A percentile compares a stretch with the other conserved stretches of the same genome.
Evolutionary conservation across 2,797 vertebrate genomes (phyloP).

Genomic region (Cetoscarus ocellatus): DNA sequence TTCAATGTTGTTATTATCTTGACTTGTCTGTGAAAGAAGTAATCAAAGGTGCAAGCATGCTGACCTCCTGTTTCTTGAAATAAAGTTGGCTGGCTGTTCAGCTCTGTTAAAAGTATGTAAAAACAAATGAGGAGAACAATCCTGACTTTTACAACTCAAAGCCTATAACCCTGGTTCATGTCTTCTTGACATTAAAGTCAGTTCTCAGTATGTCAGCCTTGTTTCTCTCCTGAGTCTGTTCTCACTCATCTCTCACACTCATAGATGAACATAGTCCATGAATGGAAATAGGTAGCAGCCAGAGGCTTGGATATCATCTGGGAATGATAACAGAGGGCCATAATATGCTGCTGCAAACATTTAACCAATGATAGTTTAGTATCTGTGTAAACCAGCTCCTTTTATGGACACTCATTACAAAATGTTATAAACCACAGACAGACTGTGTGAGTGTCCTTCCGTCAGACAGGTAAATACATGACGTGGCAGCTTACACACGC

Average conservation of each 20-base stretch:
- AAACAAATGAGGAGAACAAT: too few relatives aligned
- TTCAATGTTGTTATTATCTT: too few relatives aligned
- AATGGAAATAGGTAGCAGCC: slow-evolving; percentile 40
- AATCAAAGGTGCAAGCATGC: too few relatives aligned
- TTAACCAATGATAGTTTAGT: slow-evolving; percentile 30
- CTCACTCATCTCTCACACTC: background rate
- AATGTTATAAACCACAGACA: slow-evolving; percentile 17
- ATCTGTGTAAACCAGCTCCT: slow-evolving; percentile 44
- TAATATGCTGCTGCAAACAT: slow-evolving; percentile 5
- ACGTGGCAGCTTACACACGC: slow-evolving; percentile 14
- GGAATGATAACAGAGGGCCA: slow-evolving; percentile 17
- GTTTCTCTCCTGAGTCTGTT: too few relatives aligned
- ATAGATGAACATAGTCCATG: slow-evolving; percentile 6
- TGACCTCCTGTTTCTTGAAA: too few relatives aligned
- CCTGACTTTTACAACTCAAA: too few relatives aligned
- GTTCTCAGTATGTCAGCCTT: too few relatives aligned
- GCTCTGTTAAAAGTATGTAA: too few relatives aligned
- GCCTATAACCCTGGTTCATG: too few relatives aligned
- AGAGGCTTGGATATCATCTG: slow-evolving; percentile 14
- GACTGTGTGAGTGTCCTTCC: slow-evolving; percentile 28
- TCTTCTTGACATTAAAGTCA: too few relatives aligned
- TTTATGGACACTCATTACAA: slow-evolving; percentile 39
- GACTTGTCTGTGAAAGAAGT: too few relatives aligned
- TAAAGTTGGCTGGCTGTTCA: too few relatives aligned
- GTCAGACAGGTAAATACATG: slow-evolving; percentile 47